Evolutionary conservation across 1,140 invertebrate genomes (phyloP), one percentile per base, ranked within the genome.

Genomic region (Artemia franciscana): DNA sequence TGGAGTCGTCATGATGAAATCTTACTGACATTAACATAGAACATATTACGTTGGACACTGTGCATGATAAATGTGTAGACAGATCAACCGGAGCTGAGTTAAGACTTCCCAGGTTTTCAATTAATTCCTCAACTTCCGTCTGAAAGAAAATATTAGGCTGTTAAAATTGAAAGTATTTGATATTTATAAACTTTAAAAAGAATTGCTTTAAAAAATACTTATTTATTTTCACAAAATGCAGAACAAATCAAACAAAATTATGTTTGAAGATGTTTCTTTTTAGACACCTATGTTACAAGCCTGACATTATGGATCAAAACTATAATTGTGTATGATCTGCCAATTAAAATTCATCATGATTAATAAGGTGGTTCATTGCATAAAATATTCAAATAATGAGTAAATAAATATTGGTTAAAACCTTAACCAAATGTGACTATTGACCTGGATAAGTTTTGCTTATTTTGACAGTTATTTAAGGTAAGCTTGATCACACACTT

Each of bases 31-130:
- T 93, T 65, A 90, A 79, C 27, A 94, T 80, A 24, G 83, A 84
- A 71, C 89, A 91, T 63, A 95, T 91, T 0, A 94, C 87, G 71
- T 94, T 95, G 69, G 84, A 87, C 60, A 92, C 83, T 3, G 85
- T 82, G 63, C 85, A 79, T n/a, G 83, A 82, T 18, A 92, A 75
- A 2, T 81, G 73, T 0, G 81, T 79, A 4, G 84, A 84, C 18
- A 87, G 71, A 67, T 86, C 81, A 4, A 82, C 79, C 1, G 86
- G 78, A 9, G 76, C 74, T 0, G 81, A 81, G 56, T 79, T 76
- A 39, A 75, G 74, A 0, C 74, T 73, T 26, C 76, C 75, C 30
- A 91, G 68, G 21, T 78, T 78, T 1, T 74, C 71, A 9, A 91
- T 76, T 60, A 90, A 80, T 39, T 81, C 78, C 26, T 84, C 74